phyloP scores from a whole-genome alignment of 1,140 invertebrate genomes.

The Microvelia longipes region DNA sequence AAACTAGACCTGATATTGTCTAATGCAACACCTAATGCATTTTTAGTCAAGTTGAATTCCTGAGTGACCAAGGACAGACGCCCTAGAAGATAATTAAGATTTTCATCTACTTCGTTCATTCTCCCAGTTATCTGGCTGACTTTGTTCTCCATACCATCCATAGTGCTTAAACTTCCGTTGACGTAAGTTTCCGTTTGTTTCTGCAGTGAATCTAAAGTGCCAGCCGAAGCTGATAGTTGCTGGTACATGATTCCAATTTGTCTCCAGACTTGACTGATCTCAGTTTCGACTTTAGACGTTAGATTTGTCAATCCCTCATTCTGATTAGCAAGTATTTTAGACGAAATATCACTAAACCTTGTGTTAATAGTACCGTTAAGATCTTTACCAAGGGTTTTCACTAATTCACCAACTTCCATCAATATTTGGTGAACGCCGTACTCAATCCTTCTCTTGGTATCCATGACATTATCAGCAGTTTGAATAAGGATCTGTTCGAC shows the following conservation, averaged over 20 bases:
- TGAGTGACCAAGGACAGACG: constrained; percentile 62
- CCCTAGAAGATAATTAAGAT: constrained; percentile 70
- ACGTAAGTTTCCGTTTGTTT: constrained; percentile 63
- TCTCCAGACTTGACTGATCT: constrained; percentile 50
- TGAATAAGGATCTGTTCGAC: constrained; percentile 65
- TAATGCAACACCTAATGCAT: constrained; percentile 49
- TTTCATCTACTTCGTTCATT: constrained; percentile 65
- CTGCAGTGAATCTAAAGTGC: constrained; percentile 55
- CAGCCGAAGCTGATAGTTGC: constrained; percentile 58
- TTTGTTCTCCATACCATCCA: constrained; percentile 65
- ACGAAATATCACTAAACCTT: constrained; percentile 52
- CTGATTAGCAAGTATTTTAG: constrained; percentile 54
- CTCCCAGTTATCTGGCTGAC: constrained; percentile 56
- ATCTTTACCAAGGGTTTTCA: constrained; percentile 44
- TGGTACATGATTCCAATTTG: constrained; percentile 55
- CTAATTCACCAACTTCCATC: constrained; percentile 54
- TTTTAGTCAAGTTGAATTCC: constrained; percentile 72
- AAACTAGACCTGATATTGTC: constrained; percentile 55
- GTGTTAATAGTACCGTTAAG: constrained; percentile 50
- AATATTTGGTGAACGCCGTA: constrained; percentile 71
- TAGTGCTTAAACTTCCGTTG: constrained; percentile 61
- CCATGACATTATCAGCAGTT: constrained; percentile 68
- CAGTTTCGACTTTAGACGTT: constrained; percentile 58
- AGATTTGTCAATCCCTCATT: constrained; percentile 54
- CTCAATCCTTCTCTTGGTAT: constrained; percentile 67